Evolutionary conservation across 64 coral and sea anemone species (phyloP).

Genomic region (Montipora capricornis): DNA sequence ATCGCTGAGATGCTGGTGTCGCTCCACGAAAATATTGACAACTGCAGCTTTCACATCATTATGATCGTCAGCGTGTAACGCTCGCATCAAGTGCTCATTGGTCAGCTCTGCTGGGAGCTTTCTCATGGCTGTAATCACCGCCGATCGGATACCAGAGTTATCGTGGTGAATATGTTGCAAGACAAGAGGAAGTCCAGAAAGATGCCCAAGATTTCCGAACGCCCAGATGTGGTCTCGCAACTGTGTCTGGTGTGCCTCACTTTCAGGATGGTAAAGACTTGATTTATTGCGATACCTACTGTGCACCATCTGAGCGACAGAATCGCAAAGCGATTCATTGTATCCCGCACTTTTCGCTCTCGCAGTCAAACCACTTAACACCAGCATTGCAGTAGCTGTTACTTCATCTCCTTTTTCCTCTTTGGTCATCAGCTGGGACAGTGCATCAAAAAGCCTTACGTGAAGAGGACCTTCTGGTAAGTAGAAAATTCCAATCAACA

Average conservation of each 20-base stretch:
- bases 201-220: slow-evolving; percentile 95
- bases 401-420: slow-evolving; percentile 62
- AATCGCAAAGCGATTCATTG: slow-evolving; percentile 80
- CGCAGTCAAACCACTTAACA: slow-evolving; percentile 73
- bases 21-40: slow-evolving; percentile 88
- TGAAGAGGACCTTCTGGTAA: slow-evolving; percentile 91
- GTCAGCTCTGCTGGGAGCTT: slow-evolving; percentile 79
- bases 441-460: slow-evolving; percentile 66
- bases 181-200: slow-evolving; percentile 79
- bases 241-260: slow-evolving; percentile 71
- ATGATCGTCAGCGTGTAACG: slow-evolving; percentile 81
- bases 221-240: slow-evolving; percentile 95
- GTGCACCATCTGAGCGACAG: slow-evolving; percentile 76
- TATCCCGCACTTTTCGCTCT: slow-evolving; percentile 85
- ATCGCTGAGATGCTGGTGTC: slow-evolving; percentile 70
- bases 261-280: slow-evolving; percentile 83
- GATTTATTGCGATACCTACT: slow-evolving; percentile 84
- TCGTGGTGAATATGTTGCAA: slow-evolving; percentile 84
- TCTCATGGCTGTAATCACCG: slow-evolving; percentile 80
- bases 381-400: slow-evolving; percentile 85
- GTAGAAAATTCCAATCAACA: slow-evolving; percentile 80
- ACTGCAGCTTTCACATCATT: slow-evolving; percentile 90
- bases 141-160: slow-evolving; percentile 89
- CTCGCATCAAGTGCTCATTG: slow-evolving; percentile 68
- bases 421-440: slow-evolving; percentile 60